Conservation (phyloP, 2,888 invertebrate genomes). For the Sarcophaga carnaria region DNA sequence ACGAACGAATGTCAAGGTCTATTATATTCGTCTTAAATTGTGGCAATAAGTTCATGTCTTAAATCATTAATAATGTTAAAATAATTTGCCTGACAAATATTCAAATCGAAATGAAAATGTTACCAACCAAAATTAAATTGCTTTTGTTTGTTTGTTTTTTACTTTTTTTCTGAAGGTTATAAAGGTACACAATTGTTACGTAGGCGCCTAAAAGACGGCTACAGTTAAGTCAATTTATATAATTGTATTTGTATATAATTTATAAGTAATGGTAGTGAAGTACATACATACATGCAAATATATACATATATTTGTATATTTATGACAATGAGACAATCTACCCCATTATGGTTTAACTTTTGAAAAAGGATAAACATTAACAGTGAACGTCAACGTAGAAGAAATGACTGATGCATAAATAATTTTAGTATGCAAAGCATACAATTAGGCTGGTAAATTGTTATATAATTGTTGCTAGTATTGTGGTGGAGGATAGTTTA, state of each 20-base stretch:
- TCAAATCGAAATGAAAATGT: too few species aligned
- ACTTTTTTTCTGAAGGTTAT: neutral
- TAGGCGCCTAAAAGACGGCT: slow-evolving; percentile 48
- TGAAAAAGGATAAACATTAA: too few species aligned
- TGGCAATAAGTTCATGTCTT: slow-evolving; percentile 12
- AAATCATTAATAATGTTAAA: slow-evolving; percentile 43
- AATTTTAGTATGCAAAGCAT: slow-evolving; percentile 24
- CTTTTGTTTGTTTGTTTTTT: slow-evolving; percentile 4
- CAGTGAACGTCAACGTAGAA: too few species aligned
- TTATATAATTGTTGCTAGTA: neutral
- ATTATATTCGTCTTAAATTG: neutral
- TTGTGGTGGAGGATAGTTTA: neutral
- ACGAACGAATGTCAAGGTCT: slow-evolving; percentile 20
- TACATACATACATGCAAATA: slow-evolving; percentile 18
- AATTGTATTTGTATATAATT: slow-evolving; percentile 2
- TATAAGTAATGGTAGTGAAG: too few species aligned
- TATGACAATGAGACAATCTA: too few species aligned
- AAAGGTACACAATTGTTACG: neutral
- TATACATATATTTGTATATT: neutral
- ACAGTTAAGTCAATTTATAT: slow-evolving; percentile 41
- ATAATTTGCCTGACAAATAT: slow-evolving; percentile 41
- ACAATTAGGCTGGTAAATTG: slow-evolving; percentile 17
- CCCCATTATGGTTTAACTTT: too few species aligned
- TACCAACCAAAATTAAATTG: too few species aligned
- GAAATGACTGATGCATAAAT: slow-evolving; percentile 14